Evolutionary conservation across 2,888 invertebrate species (phyloP), one percentile per base, ranked within the genome.

Genomic region (Xanthia icteritia): DNA sequence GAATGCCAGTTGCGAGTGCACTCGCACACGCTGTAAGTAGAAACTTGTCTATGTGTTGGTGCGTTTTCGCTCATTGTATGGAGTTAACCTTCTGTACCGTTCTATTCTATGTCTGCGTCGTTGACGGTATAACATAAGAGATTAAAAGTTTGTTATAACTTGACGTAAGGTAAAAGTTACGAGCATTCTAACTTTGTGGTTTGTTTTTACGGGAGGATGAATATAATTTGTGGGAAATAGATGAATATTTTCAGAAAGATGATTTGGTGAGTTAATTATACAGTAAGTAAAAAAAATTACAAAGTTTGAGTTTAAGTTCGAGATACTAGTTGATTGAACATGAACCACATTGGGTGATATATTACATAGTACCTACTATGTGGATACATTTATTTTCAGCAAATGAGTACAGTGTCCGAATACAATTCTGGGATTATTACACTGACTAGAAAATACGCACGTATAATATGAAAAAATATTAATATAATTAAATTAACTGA

Each of bases 141-240:
- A 91, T 92, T 92, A 92, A 92, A 92, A 92, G 89, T 91, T 91
- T 89, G 90, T 89, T 79, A 90, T 75, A 83, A 85, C 71, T 78
- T 63, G 83, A 84, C 76, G 76, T 79, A 77, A 82, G 76, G 73
- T 80, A 74, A 76, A 89, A 84, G 88, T 89, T 86, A 84, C 82
- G 70, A 86, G 75, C 69, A 66, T 74, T 66, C 72, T 76, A 82
- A 84, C 76, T 77, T 86, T 76, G 68, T 58, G 76, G 71, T 73
- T 77, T 48, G 58, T 86, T 88, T 86, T 75, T 58, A 67, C 69
- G 64, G 61, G 48, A 84, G 66, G 27, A 64, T 84, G 78, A 86
- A 74, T 83, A 73, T 77, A 54, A 86, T 86, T 63, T 66, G 58
- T 51, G 65, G 60, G 48, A 64, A 61, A 58, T 65, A 20, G n/a